Evolutionary conservation across 2,113 vertebrate genomes (phyloP), one percentile per base, ranked within the genome.

Genomic region (Willisornis vidua): DNA sequence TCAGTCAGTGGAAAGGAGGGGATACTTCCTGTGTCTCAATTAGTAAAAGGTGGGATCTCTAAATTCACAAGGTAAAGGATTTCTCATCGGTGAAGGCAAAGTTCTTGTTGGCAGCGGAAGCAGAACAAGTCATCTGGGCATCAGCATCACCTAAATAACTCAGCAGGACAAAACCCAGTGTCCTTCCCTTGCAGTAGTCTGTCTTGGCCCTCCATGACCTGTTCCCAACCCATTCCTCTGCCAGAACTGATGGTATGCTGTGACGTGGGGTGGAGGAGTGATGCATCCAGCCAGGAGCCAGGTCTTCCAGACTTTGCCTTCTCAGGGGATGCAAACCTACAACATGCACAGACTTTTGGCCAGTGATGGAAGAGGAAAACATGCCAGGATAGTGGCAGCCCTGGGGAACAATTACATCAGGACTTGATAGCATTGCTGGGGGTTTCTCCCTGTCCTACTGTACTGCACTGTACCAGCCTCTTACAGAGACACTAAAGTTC

Each of bases 231-330:
- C 7, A 14, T 33, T 43, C 14, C 26, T 73, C 49, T 45, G 29
- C 18, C 39, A 72, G 25, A 73, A 26, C 28, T 33, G 49, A 14
- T 0, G 0, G 4, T 28, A 58, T 4, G 0, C 16, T 0, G 0
- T 6, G 5, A 12, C 1, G 0, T 4, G 4, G 23, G 6, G 9
- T n/a, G 10, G 33, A 49, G 58, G 19, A 89, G 26, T 3, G 4
- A 54, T 1, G 8, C 6, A 14, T 26, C 8, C 15, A 49, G 10
- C 17, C 39, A 52, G 35, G 5, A 48, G 3, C 5, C 35, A 28
- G 26, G 4, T 31, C 24, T 83, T 31, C 10, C 24, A 37, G 13
- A 7, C 29, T 15, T 46, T 33, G 31, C 14, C 17, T 48, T 85
- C 43, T 74, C 35, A 6, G 19, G 1, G 5, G 39, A 68, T 17